These are phyloP conservation scores for Protonemura montana DNA, from an alignment of 2,888 invertebrate genomes.

Conservation along the genomic window DNA sequence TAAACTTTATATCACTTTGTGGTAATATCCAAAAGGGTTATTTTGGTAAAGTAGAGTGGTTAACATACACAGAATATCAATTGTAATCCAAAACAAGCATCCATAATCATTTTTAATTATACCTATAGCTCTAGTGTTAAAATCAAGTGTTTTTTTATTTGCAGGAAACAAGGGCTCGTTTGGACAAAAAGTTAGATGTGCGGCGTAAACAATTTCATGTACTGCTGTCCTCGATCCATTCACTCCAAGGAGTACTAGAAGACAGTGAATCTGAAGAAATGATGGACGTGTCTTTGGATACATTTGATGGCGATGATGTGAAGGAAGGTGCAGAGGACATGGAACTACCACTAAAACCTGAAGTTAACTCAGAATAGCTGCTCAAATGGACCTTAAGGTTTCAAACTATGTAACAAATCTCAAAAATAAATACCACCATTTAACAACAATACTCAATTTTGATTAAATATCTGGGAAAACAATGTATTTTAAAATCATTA, in stretches of 20 bases:
- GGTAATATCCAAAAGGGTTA: no score
- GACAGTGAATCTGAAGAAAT: slow-evolving; percentile 66
- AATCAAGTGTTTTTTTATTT: slow-evolving; percentile 47
- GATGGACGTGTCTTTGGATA: slow-evolving; percentile 46
- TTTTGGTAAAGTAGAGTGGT: no score
- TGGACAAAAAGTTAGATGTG: slow-evolving; percentile 80
- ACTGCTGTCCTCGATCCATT: slow-evolving; percentile 84
- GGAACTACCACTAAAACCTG: background rate
- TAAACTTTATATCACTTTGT: no score
- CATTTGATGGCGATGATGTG: slow-evolving; percentile 47
- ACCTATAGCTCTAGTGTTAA: no score
- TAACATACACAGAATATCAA: no score
- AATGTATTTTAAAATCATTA: background rate
- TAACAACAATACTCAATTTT: background rate
- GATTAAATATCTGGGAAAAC: background rate
- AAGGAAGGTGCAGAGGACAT: slow-evolving; percentile 21
- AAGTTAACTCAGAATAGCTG: background rate
- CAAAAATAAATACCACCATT: background rate
- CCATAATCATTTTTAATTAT: no score
- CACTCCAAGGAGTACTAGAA: slow-evolving; percentile 80
- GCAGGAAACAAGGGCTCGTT: slow-evolving; percentile 73
- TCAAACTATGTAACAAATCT: background rate
- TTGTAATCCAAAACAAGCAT: no score
- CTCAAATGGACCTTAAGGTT: background rate
- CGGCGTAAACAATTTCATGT: slow-evolving; percentile 91